Base-by-base conservation (phyloP, 2,888 invertebrate species). In the Agrotis segetum region DNA sequence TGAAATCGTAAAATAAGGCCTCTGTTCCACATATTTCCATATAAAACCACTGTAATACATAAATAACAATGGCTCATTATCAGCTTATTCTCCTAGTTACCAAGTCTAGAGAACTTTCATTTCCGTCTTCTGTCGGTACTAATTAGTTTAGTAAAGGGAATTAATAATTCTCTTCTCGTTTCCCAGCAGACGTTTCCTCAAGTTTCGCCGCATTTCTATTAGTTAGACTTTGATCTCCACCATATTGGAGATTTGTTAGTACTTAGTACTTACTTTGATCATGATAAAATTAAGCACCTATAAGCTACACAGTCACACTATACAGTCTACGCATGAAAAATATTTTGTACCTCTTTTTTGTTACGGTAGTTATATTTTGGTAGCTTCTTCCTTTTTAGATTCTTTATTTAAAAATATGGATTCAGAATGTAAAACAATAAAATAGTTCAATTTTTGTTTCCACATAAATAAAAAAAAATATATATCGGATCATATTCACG, bases 101-200 rank as follows among this genome's bases (percentile, higher is more conserved):
- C 13, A 52, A 58, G 52, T 65, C 64, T 21, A 3, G 16, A 47
- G 60, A 61, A 61, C 49, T 64, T 71, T 47, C 47, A 9, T 62
- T 44, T 52, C 52, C 53, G 16, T 44, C 16, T 6, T 40, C 46
- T 19, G 21, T 21, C 4, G 1, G 5, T 14, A 52, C 29, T 77
- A 76, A 76, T 76, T 53, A 58, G 56, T 77, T 65, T 49, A 29
- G 58, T 46, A 13, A 40, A 77, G 49, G 52, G 47, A 49, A 76
- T 77, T 77, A 71, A 49, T 62, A 63, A 76, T 69, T 53, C 17
- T 17, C 13, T 13, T 34, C 59, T 44, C 47, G 47, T 47, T 19
- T 69, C 77, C n/a, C 74, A 19, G 17, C 29, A 59, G 76, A 63
- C 49, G 7, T 17, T 5, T 21, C 11, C 16, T 60, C 1, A 34